Percentiles rank a stretch among this genome's conserved stretches.
Evolutionary conservation across 2,888 invertebrate species (phyloP).

Genomic region (Omphaloscelis lunosa): DNA sequence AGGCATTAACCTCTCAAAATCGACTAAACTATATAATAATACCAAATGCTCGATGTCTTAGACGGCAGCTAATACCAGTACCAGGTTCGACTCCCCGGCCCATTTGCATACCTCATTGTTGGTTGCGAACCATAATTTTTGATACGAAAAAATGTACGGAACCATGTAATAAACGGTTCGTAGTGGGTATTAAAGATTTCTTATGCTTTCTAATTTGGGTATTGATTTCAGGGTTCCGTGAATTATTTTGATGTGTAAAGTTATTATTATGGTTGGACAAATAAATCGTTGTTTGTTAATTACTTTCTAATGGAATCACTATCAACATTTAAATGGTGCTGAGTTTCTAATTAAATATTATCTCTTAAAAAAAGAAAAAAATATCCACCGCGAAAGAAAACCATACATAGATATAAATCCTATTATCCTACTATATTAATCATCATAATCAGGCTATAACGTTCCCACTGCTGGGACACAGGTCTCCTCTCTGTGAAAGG

Average conservation of each 20-base stretch:
- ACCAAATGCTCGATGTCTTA: slow-evolving; percentile 76
- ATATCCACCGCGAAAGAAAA: too few relatives aligned
- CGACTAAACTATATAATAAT: slow-evolving; percentile 81
- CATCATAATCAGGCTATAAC: too few relatives aligned
- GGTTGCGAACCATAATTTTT: slow-evolving; percentile 84
- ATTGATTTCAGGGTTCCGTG: slow-evolving; percentile 65
- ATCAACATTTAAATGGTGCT: background rate
- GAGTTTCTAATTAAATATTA: background rate
- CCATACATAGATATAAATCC: too few relatives aligned
- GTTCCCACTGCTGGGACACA: too few relatives aligned
- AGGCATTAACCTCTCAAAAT: slow-evolving; percentile 71
- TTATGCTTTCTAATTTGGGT: slow-evolving; percentile 80
- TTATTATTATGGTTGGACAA: slow-evolving; percentile 19
- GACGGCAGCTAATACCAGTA: slow-evolving; percentile 79
- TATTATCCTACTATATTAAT: too few relatives aligned
- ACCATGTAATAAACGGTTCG: slow-evolving; percentile 69
- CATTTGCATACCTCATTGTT: slow-evolving; percentile 89
- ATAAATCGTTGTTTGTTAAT: background rate
- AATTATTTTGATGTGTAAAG: background rate
- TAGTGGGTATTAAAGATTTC: slow-evolving; percentile 80
- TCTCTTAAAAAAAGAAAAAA: too few relatives aligned
- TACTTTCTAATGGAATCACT: background rate
- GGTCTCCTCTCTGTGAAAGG: too few relatives aligned
- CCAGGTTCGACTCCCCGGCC: slow-evolving; percentile 74
- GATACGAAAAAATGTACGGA: slow-evolving; percentile 72